Percentiles rank a stretch among this genome's conserved stretches.
These are phyloP conservation scores for Arctocebus calabarensis DNA, from an alignment of 2,797 vertebrate species.

Conservation along the genomic window DNA sequence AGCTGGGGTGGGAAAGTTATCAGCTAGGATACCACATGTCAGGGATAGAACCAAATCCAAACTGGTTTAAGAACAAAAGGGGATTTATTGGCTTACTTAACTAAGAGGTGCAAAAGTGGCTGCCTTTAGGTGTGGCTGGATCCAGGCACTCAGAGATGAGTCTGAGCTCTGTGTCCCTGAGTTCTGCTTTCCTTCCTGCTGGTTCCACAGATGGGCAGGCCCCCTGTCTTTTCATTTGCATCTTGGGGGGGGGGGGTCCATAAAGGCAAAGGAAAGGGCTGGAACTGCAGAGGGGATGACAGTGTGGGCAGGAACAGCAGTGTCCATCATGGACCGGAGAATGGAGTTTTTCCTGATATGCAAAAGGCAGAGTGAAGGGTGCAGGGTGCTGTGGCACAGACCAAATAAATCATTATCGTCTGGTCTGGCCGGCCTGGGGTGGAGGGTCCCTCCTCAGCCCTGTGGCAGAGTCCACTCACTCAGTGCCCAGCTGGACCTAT, in stretches of 20 bases:
- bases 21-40: background rate
- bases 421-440: background rate
- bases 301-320: too few relatives aligned
- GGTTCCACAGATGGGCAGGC: fast-evolving
- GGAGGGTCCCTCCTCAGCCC: background rate
- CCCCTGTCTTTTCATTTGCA: background rate
- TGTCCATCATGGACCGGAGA: background rate
- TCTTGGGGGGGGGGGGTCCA: background rate
- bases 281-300: background rate
- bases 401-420: background rate
- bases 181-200: background rate
- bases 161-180: background rate
- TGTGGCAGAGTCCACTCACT: background rate
- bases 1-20: background rate
- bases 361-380: background rate
- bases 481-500: background rate
- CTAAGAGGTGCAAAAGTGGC: background rate
- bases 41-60: background rate
- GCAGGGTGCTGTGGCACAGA: background rate
- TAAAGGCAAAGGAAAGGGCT: background rate
- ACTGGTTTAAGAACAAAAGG: background rate
- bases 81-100: background rate
- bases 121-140: background rate
- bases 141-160: background rate
- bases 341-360: background rate